These are phyloP conservation scores for Argyrosomus japonicus DNA, from an alignment of 2,113 vertebrate species.

Conservation along the genomic window DNA sequence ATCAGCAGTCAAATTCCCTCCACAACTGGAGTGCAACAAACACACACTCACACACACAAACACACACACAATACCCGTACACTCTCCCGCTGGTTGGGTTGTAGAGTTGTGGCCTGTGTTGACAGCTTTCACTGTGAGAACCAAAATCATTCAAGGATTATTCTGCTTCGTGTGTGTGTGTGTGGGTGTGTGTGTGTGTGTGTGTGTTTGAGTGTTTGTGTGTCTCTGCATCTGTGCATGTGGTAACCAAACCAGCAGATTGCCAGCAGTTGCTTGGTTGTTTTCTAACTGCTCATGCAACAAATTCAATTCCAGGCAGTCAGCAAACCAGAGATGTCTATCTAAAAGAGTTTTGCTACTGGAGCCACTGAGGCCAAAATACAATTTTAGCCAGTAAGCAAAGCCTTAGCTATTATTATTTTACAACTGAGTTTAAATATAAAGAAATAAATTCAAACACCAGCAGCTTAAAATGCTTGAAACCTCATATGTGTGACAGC, in stretches of 20 bases:
- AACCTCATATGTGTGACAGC: neutral
- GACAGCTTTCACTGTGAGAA: slow-evolving; percentile 63
- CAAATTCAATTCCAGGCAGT: slow-evolving; percentile 75
- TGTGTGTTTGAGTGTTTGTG: neutral
- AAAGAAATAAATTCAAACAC: slow-evolving; percentile 23
- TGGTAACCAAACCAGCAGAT: slow-evolving; percentile 69
- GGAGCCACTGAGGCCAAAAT: slow-evolving; percentile 62
- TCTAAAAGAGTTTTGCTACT: slow-evolving; percentile 61
- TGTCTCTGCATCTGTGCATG: slow-evolving; percentile 26
- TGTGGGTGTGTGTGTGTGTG: slow-evolving; percentile 11
- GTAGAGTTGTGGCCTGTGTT: slow-evolving; percentile 54
- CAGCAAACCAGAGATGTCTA: slow-evolving; percentile 71
- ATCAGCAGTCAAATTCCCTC: slow-evolving; percentile 70
- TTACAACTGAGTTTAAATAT: slow-evolving; percentile 34
- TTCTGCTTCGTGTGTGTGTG: slow-evolving; percentile 4
- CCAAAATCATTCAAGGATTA: slow-evolving; percentile 56
- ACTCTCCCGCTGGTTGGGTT: slow-evolving; percentile 57
- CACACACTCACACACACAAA: slow-evolving; percentile 6
- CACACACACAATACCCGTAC: slow-evolving; percentile 17
- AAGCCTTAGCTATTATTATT: slow-evolving; percentile 45
- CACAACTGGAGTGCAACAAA: slow-evolving; percentile 68
- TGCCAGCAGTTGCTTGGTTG: slow-evolving; percentile 65
- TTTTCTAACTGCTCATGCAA: slow-evolving; percentile 78
- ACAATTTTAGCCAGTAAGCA: slow-evolving; percentile 48
- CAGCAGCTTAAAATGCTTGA: neutral